Evolutionary conservation across 2,797 vertebrate genomes (phyloP).

Genomic region (Dendrocincla tyrannina): DNA sequence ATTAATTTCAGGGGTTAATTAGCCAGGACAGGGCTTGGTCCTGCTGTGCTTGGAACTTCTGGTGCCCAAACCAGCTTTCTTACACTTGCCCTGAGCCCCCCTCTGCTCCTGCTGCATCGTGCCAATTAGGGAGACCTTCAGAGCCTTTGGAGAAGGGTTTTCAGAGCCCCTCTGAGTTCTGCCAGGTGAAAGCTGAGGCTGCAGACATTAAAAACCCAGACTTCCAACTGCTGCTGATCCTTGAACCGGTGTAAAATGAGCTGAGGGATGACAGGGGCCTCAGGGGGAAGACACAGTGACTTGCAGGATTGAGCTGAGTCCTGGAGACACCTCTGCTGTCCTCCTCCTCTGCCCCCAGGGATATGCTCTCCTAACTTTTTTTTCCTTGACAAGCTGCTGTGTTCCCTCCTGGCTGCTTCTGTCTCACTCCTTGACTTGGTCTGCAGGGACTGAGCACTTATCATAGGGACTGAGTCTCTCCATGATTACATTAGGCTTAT

Average conservation of each 20-base stretch:
- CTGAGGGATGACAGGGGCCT: neutral
- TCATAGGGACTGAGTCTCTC: neutral
- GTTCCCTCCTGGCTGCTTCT: neutral
- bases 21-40: neutral
- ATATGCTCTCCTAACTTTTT: neutral
- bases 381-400: neutral
- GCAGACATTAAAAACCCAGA: neutral
- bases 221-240: neutral
- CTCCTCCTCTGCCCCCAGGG: neutral
- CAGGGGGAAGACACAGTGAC: neutral
- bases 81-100: neutral
- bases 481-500: neutral
- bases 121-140: neutral
- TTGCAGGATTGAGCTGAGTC: neutral
- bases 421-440: neutral
- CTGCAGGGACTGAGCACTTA: neutral
- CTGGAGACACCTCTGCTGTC: neutral
- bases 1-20: neutral
- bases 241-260: fast-evolving
- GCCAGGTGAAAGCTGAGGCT: neutral
- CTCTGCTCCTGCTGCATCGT: neutral
- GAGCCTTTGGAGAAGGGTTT: neutral
- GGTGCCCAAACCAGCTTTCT: neutral
- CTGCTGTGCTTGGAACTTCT: neutral
- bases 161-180: slow-evolving; percentile 8